These are phyloP conservation scores for Austrofundulus limnaeus DNA, from an alignment of 2,113 vertebrate genomes.

Conservation along the genomic window DNA sequence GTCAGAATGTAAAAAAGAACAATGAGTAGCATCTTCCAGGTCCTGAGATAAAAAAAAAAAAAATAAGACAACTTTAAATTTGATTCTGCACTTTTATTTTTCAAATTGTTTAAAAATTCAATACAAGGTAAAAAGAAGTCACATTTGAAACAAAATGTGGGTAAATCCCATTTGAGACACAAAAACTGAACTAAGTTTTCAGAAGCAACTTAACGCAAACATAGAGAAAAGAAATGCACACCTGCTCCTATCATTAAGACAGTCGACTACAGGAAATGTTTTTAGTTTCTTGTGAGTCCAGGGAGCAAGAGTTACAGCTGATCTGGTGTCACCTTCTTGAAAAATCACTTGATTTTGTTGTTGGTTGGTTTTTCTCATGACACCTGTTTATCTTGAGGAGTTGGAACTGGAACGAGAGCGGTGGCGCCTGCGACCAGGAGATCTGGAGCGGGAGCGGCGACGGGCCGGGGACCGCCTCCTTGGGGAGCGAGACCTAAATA, in stretches of 20 bases:
- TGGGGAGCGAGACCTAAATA: constrained; percentile 88
- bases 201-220: constrained; percentile 25
- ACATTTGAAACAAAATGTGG: constrained; percentile 33
- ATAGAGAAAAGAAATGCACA: neutral
- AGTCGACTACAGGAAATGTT: constrained; percentile 18
- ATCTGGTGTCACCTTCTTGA: constrained; percentile 7
- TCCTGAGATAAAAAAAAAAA: neutral
- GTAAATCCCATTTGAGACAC: constrained; percentile 7
- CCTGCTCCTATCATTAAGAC: neutral
- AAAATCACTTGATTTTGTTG: neutral
- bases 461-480: constrained; percentile 91
- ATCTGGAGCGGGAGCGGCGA: constrained; percentile 89
- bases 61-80: neutral
- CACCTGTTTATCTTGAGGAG: constrained; percentile 88
- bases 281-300: constrained; percentile 19
- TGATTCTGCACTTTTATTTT: constrained; percentile 60
- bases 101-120: constrained; percentile 59
- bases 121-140: constrained; percentile 46
- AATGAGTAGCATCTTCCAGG: neutral
- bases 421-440: constrained; percentile 92
- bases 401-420: constrained; percentile 97
- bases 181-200: neutral
- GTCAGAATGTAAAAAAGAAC: too few relatives aligned
- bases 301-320: constrained; percentile 3
- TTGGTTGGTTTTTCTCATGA: neutral